A percentile compares a stretch with the other conserved stretches of the same genome.
These are phyloP conservation scores for Chaenocephalus aceratus DNA, from an alignment of 2,113 vertebrate genomes.

Conservation along the genomic window DNA sequence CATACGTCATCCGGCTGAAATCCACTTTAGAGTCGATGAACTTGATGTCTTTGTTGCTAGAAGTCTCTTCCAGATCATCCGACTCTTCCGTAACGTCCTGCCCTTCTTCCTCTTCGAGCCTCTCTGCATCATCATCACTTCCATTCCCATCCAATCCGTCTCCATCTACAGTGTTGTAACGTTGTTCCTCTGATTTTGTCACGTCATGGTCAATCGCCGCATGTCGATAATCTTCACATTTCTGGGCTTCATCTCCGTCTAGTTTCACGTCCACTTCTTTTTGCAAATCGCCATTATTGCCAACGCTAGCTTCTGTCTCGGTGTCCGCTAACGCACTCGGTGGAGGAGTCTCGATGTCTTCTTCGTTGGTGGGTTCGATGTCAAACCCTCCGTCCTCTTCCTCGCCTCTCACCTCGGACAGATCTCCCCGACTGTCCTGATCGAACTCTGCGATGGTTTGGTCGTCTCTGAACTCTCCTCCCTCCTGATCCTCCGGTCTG, in stretches of 20 bases:
- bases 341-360: background rate
- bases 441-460: constrained; percentile 63
- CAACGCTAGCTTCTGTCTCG: background rate
- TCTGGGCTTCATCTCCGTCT: background rate
- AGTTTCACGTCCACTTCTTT: background rate
- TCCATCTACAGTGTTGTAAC: background rate
- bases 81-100: background rate
- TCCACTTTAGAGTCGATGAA: constrained; percentile 64
- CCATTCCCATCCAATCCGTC: background rate
- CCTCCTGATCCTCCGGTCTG: constrained; percentile 68
- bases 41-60: constrained; percentile 47
- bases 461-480: constrained; percentile 59
- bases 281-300: background rate
- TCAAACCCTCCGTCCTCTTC: constrained; percentile 49
- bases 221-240: background rate
- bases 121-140: background rate
- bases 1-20: background rate
- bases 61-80: constrained; percentile 24
- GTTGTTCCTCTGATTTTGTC: background rate
- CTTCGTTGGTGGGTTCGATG: background rate
- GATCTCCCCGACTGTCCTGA: constrained; percentile 56
- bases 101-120: background rate
- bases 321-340: background rate
- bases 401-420: constrained; percentile 48
- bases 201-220: background rate